Evolutionary conservation across 2,888 invertebrate species (phyloP), one percentile per base, ranked within the genome.

Genomic region (Hemaris fuciformis): DNA sequence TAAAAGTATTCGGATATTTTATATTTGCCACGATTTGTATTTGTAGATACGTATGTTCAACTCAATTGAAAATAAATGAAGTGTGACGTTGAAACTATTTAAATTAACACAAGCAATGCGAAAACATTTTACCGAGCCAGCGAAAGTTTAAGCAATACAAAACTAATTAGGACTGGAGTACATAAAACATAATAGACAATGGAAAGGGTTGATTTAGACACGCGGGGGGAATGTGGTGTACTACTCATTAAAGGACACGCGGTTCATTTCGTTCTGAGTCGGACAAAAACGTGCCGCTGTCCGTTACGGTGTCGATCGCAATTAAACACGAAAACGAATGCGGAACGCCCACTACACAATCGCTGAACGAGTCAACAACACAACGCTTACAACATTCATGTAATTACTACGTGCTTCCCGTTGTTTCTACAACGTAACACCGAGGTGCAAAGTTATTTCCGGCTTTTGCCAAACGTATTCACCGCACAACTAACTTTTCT

Each of bases 341-440:
- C 69, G 73, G 76, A 74, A 75, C 82, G 83, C 81, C 82, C 86
- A 84, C 83, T 85, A 86, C 86, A 83, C 86, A 85, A 88, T 83
- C 83, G 85, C 84, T 85, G 88, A 88, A 84, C 86, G 84, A 88
- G 85, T 87, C 83, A 84, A 87, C 87, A 84, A 83, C 80, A 85
- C 82, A 53, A 45, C 22, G 20, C 45, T 45, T 48, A 48, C 31
- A 88, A 83, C 83, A 76, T 82, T 83, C 81, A 89, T 88, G 87
- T 88, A 89, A 90, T 89, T 89, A 89, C 85, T 89, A 85, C 83
- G 84, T 80, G 81, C 80, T 69, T 77, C 76, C 77, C 71, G 78
- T 77, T 79, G 78, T 77, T 79, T 77, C 80, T 75, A 80, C 82
- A 79, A 76, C 83, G 84, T 85, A 83, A 80, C 79, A 80, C 81